Evolutionary conservation across 2,888 invertebrate species (phyloP).

Genomic region (Drosophila subquinaria): DNA sequence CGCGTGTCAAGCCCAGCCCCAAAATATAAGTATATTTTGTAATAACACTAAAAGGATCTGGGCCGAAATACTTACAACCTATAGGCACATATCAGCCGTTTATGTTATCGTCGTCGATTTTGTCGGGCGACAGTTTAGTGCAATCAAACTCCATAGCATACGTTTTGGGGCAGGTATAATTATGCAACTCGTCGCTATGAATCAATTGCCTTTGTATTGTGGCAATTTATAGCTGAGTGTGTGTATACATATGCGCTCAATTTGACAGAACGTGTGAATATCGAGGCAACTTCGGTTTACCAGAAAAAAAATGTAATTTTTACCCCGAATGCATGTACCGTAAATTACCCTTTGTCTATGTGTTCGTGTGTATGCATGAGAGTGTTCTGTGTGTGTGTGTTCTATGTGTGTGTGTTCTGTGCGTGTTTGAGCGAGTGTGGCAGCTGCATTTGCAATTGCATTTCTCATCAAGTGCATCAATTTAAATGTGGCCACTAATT

Average conservation of each 20-base stretch:
- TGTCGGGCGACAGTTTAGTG: conserved; percentile 34
- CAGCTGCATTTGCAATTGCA: conserved; percentile 69
- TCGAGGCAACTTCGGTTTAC: conserved; percentile 72
- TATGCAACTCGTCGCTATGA: conserved; percentile 55
- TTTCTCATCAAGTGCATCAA: conserved; percentile 81
- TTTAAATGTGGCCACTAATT: conserved; percentile 83
- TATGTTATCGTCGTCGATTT: conserved; percentile 14
- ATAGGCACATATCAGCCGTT: not conserved
- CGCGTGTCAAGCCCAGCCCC: conserved; percentile 39
- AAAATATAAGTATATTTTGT: conserved; percentile 60
- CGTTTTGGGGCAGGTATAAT: conserved; percentile 53
- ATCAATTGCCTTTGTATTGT: conserved; percentile 55
- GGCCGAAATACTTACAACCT: conserved; percentile 1
- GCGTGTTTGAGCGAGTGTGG: conserved; percentile 24
- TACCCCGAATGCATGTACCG: conserved; percentile 49
- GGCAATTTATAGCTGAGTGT: conserved; percentile 63
- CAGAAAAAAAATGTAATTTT: conserved; percentile 80
- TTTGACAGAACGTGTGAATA: conserved; percentile 76
- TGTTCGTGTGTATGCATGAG: conserved; percentile 11
- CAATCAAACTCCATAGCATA: conserved; percentile 40
- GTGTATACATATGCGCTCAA: conserved; percentile 24
- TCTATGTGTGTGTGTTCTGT: conserved; percentile 6
- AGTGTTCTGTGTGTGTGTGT: conserved; percentile 7
- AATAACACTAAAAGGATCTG: conserved; percentile 76
- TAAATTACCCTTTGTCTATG: conserved; percentile 65